A percentile compares a stretch with the other conserved stretches of the same genome.
These are phyloP conservation scores for Agrypnus murinus DNA, from an alignment of 2,888 invertebrate genomes.

Conservation along the genomic window DNA sequence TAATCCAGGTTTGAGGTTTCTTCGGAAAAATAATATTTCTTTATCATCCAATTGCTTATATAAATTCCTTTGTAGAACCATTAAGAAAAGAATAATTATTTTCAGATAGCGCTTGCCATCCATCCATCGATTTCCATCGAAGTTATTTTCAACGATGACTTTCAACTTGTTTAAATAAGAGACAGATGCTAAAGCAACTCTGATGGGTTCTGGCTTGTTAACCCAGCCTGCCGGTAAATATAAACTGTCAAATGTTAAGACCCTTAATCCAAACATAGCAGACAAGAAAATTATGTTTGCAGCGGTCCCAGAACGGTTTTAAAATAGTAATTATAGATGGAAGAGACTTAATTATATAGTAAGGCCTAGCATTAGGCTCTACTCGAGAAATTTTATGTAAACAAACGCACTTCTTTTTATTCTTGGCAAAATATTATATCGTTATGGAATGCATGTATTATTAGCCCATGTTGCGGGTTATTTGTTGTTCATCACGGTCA, in stretches of 20 bases:
- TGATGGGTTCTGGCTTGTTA: slow-evolving; percentile 54
- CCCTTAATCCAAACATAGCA: slow-evolving; percentile 54
- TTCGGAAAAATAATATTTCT: too few relatives aligned
- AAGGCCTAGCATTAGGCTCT: slow-evolving; percentile 31
- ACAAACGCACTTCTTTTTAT: slow-evolving; percentile 27
- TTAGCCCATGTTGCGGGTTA: neutral
- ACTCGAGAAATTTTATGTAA: slow-evolving; percentile 23
- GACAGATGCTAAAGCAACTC: slow-evolving; percentile 49
- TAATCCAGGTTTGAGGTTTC: too few relatives aligned
- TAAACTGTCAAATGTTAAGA: slow-evolving; percentile 56
- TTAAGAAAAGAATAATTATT: slow-evolving; percentile 13
- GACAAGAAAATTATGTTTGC: slow-evolving; percentile 50
- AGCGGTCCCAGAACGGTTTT: slow-evolving; percentile 50
- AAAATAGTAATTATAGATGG: slow-evolving; percentile 42
- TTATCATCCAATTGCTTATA: slow-evolving; percentile 5
- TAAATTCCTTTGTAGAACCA: neutral
- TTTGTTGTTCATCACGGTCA: neutral
- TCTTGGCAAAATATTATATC: neutral
- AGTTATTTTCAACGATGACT: slow-evolving; percentile 45
- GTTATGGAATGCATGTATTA: neutral
- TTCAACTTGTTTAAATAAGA: slow-evolving; percentile 50
- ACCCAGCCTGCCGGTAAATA: slow-evolving; percentile 52
- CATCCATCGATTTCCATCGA: neutral
- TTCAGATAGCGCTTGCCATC: slow-evolving; percentile 2
- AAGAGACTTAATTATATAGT: slow-evolving; percentile 41